These are phyloP conservation scores for Opisthocomus hoazin DNA, from an alignment of 2,113 vertebrate genomes.

Conservation along the genomic window DNA sequence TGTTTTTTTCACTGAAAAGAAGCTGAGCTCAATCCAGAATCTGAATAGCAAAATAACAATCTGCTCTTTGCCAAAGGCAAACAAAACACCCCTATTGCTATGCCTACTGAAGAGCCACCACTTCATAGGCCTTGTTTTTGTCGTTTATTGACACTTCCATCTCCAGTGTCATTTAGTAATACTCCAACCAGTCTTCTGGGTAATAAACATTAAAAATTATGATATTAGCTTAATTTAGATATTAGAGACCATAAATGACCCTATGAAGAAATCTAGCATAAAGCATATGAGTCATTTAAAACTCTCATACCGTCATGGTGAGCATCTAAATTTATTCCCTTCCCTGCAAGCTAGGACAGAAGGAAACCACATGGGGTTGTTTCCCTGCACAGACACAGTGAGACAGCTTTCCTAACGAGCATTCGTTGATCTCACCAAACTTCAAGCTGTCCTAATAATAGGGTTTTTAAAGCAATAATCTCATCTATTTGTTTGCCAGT, in stretches of 20 bases:
- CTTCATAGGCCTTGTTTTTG: background rate
- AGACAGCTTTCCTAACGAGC: accelerated
- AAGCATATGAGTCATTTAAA: background rate
- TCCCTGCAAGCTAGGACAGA: background rate
- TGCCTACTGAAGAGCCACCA: background rate
- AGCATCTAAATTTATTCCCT: background rate
- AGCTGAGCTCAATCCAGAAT: background rate
- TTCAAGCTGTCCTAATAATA: background rate
- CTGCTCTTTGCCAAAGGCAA: background rate
- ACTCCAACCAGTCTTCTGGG: background rate
- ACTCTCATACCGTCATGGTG: background rate
- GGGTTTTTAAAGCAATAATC: background rate
- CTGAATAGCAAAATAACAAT: background rate
- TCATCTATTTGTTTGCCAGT: background rate
- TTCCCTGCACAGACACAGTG: background rate
- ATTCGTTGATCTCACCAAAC: background rate
- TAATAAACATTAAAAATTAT: background rate
- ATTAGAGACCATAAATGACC: background rate
- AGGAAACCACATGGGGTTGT: background rate
- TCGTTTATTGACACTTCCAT: background rate
- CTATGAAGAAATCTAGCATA: background rate
- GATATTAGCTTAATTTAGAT: background rate
- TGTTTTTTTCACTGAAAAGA: background rate
- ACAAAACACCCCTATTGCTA: background rate
- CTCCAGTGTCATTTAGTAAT: background rate